These are phyloP conservation scores for Ascidia mentula DNA, from an alignment of 23 tunicate genomes.

Conservation along the genomic window DNA sequence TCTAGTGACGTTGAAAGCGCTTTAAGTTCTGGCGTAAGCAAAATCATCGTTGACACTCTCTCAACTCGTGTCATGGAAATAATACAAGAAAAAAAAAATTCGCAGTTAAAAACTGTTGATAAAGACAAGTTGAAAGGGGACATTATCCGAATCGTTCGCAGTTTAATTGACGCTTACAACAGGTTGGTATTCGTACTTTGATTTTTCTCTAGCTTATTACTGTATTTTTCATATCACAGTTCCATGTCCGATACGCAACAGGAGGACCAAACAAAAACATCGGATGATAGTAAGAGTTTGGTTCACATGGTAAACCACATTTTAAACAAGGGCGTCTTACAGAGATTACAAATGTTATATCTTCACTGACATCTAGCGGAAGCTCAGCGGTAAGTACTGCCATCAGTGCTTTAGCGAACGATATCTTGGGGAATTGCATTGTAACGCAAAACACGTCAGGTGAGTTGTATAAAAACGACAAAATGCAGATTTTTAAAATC, in stretches of 20 bases:
- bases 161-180: slow-evolving; percentile 15
- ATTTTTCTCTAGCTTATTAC: too few species aligned
- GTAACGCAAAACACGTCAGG: not conserved
- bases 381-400: slow-evolving; percentile 5
- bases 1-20: slow-evolving; percentile 31
- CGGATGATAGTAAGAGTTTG: too few species aligned
- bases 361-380: slow-evolving; percentile 15
- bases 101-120: not conserved
- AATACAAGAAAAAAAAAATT: not conserved
- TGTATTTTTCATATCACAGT: too few species aligned
- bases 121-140: slow-evolving; percentile 13
- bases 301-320: too few species aligned
- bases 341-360: not conserved
- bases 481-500: too few species aligned
- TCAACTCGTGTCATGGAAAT: slow-evolving; percentile 27
- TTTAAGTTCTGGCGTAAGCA: slow-evolving; percentile 55
- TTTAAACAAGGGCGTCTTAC: too few species aligned
- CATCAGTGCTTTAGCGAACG: slow-evolving; percentile 7
- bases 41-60: slow-evolving; percentile 43
- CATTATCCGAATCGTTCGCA: slow-evolving; percentile 12
- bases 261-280: too few species aligned
- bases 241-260: too few species aligned
- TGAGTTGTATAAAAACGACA: not conserved
- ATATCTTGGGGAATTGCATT: slow-evolving; percentile 13
- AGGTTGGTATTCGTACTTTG: too few species aligned